Evolutionary conservation across 1,140 invertebrate genomes (phyloP).

Genomic region (Gryon sp.): DNA sequence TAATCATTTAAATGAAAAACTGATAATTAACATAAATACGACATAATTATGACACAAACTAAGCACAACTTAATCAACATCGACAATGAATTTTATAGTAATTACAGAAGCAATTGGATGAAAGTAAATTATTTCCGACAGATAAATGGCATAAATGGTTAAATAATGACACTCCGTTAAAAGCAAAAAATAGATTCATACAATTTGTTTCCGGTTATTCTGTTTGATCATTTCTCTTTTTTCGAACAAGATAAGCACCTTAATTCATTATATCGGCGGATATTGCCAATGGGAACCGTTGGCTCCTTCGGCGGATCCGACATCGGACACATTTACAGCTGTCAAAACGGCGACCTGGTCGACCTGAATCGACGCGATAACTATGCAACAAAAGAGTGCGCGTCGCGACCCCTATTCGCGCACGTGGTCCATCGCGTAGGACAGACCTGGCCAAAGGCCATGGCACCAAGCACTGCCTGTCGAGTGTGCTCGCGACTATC

Average conservation of each 20-base stretch:
- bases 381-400: slow-evolving; percentile 54
- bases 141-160: too few relatives aligned
- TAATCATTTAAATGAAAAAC: too few relatives aligned
- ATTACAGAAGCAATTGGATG: too few relatives aligned
- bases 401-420: slow-evolving; percentile 48
- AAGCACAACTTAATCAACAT: too few relatives aligned
- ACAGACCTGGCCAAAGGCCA: slow-evolving; percentile 72
- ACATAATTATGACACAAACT: too few relatives aligned
- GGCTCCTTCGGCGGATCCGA: slow-evolving; percentile 62
- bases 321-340: slow-evolving; percentile 56
- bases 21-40: too few relatives aligned
- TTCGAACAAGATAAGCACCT: slow-evolving; percentile 25
- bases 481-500: slow-evolving; percentile 46
- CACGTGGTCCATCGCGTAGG: slow-evolving; percentile 58
- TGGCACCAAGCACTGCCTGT: slow-evolving; percentile 69
- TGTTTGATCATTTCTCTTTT: too few relatives aligned
- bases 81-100: too few relatives aligned
- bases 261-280: slow-evolving; percentile 56
- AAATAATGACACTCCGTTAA: too few relatives aligned
- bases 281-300: slow-evolving; percentile 67
- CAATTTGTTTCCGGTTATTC: too few relatives aligned
- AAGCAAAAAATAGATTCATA: too few relatives aligned
- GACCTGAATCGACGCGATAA: slow-evolving; percentile 64
- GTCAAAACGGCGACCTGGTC: slow-evolving; percentile 60
- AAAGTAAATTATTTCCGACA: too few relatives aligned